Conservation (phyloP, 2,888 invertebrate species). For the Lucinisca nassula region DNA sequence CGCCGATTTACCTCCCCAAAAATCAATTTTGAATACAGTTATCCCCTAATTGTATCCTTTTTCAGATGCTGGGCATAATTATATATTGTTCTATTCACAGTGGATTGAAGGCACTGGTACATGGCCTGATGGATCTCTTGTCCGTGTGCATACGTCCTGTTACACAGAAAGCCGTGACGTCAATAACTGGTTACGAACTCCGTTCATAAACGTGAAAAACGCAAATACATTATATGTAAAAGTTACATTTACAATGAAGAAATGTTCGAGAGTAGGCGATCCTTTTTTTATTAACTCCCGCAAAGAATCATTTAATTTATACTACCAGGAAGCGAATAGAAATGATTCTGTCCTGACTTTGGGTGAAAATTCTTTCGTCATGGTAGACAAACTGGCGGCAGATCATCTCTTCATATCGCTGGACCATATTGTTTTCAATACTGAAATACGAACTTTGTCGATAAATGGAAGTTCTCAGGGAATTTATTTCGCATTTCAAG, state of each 20-base stretch:
- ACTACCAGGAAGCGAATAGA: constrained; percentile 91
- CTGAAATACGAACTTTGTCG: constrained; percentile 89
- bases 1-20: no score
- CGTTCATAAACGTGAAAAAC: constrained; percentile 96
- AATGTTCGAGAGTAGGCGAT: constrained; percentile 97
- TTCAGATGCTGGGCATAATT: no score
- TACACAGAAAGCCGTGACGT: constrained; percentile 98
- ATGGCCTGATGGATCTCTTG: constrained; percentile 90
- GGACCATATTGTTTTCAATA: constrained; percentile 91
- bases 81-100: constrained; percentile 70
- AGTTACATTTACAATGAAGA: constrained; percentile 98
- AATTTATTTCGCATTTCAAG: constrained; percentile 99
- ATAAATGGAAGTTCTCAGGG: constrained; percentile 95
- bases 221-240: constrained; percentile 99
- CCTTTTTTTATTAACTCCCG: constrained; percentile 91
- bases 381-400: constrained; percentile 97
- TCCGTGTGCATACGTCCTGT: constrained; percentile 92
- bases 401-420: constrained; percentile 98
- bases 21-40: no score
- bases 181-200: constrained; percentile 99
- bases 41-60: no score
- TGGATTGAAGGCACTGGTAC: constrained; percentile 71
- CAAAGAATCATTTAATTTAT: constrained; percentile 98
- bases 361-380: constrained; percentile 92
- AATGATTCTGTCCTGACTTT: constrained; percentile 88